phyloP scores from a whole-genome alignment of 2,113 vertebrate genomes.

The Miniopterus natalensis region DNA sequence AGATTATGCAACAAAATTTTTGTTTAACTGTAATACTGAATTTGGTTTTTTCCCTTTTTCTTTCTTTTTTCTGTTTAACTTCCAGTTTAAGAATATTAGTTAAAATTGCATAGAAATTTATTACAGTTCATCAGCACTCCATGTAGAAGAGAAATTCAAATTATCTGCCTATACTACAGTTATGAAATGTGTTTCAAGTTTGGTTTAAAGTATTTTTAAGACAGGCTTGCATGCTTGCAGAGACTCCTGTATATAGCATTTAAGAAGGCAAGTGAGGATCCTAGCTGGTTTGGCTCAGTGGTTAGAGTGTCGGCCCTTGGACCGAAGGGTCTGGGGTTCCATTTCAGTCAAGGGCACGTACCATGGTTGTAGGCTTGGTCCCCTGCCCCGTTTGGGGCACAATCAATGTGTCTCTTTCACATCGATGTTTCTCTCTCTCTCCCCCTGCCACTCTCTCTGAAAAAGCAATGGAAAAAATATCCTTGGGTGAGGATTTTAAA shows the following conservation, averaged over 20 bases:
- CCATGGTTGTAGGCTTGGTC: too few relatives aligned
- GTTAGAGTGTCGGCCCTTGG: too few relatives aligned
- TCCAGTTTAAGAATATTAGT: neutral
- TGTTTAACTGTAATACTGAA: neutral
- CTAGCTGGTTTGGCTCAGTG: too few relatives aligned
- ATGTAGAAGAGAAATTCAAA: conserved; percentile 23
- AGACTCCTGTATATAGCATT: neutral
- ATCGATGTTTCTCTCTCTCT: too few relatives aligned
- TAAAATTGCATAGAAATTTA: conserved; percentile 28
- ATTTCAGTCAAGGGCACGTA: too few relatives aligned
- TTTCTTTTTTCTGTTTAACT: neutral
- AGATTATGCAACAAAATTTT: neutral
- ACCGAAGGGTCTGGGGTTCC: too few relatives aligned
- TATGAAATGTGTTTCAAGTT: neutral
- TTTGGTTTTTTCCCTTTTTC: neutral
- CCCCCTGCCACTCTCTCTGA: too few relatives aligned
- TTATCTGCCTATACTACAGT: neutral
- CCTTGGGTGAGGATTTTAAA: too few relatives aligned
- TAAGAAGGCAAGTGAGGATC: neutral
- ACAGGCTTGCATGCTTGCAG: conserved; percentile 10
- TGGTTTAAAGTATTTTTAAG: neutral
- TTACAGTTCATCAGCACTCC: neutral
- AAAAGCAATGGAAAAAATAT: too few relatives aligned
- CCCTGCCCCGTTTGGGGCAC: too few relatives aligned
- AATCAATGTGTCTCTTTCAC: too few relatives aligned